A percentile compares a stretch with the other conserved stretches of the same genome.
phyloP scores from a whole-genome alignment of 2,888 invertebrate genomes.

The Eupithecia pulchellata region DNA sequence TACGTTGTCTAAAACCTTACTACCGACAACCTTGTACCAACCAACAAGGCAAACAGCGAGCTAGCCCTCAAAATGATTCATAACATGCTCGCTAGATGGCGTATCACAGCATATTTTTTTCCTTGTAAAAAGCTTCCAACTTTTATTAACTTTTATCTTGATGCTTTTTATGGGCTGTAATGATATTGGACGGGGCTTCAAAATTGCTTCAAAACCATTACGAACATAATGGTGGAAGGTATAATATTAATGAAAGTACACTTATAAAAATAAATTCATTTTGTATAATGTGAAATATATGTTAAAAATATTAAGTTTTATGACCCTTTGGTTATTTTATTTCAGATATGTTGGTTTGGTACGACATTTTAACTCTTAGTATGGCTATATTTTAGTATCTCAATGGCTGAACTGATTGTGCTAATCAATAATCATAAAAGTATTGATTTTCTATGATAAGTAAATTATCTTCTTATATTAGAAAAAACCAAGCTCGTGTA shows the following conservation, averaged over 20 bases:
- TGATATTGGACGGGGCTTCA: slow-evolving; percentile 21
- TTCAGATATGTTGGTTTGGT: background rate
- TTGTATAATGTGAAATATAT: background rate
- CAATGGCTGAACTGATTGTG: background rate
- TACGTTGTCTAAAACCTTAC: background rate
- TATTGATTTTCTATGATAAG: no score
- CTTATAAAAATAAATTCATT: background rate
- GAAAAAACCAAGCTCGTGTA: background rate
- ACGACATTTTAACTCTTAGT: background rate
- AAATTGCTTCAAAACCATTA: slow-evolving; percentile 12
- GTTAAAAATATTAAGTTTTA: background rate
- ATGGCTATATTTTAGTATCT: background rate
- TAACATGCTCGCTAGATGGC: slow-evolving; percentile 19
- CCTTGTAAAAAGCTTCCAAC: background rate
- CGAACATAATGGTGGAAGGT: slow-evolving; percentile 8
- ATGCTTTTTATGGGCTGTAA: slow-evolving; percentile 25
- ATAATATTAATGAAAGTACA: slow-evolving; percentile 23
- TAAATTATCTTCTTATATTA: background rate
- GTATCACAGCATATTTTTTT: background rate
- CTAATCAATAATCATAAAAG: no score
- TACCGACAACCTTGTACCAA: background rate
- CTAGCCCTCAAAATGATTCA: background rate
- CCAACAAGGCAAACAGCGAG: background rate
- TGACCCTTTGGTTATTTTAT: background rate
- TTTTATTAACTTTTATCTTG: background rate